A percentile compares a stretch with the other conserved stretches of the same genome.
Evolutionary conservation across 2,797 vertebrate species (phyloP).

Genomic region (Pyrocephalus nanus): DNA sequence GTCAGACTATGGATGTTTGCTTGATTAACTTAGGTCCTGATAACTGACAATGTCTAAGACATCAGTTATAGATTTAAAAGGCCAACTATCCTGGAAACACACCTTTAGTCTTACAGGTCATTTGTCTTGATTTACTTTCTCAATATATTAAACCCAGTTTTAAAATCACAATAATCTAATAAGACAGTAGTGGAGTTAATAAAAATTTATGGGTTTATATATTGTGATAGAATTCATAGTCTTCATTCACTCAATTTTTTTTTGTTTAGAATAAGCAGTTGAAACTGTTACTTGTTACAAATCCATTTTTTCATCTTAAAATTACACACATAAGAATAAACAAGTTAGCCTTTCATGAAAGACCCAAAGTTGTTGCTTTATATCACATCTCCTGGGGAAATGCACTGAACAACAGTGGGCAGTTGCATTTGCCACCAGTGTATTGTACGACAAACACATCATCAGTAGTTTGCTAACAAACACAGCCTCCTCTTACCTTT

Average conservation of each 20-base stretch:
- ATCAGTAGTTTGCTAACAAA: background rate
- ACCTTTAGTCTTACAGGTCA: background rate
- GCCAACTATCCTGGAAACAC: background rate
- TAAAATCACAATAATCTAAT: background rate
- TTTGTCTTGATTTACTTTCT: background rate
- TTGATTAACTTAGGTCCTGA: background rate
- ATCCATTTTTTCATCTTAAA: background rate
- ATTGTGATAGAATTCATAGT: background rate
- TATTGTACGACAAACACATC: no score
- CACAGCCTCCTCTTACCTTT: slow-evolving; percentile 83
- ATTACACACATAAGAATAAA: background rate
- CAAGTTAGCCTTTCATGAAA: background rate
- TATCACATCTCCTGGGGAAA: background rate
- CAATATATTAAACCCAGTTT: background rate
- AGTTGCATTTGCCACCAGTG: background rate
- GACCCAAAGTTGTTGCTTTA: background rate
- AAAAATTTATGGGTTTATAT: background rate
- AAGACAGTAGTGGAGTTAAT: background rate
- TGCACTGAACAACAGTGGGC: background rate
- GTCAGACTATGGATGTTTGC: background rate
- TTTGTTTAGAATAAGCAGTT: background rate
- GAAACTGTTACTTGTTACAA: background rate
- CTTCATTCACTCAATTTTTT: background rate
- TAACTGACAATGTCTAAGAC: background rate
- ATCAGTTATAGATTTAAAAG: background rate